Base-by-base conservation (phyloP, 2,113 vertebrate species). In the Aptenodytes forsteri region DNA sequence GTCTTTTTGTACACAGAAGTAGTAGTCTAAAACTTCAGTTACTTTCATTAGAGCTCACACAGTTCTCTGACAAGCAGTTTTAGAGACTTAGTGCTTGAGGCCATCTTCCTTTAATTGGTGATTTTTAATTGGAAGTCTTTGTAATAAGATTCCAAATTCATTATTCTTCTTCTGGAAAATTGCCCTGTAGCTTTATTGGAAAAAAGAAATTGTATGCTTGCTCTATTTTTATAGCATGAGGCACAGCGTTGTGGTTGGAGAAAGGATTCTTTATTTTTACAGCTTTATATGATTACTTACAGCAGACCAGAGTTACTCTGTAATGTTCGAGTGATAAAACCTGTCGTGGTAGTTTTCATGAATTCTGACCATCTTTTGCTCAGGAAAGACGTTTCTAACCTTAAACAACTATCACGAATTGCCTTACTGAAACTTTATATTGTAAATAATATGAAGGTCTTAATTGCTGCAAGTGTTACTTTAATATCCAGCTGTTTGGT, bases 141-240 rank as follows among this genome's bases (percentile, higher is more conserved):
- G 87, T 66, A 92, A 73, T 75, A 96, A 55, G 90, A 86, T 95
- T 92, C 49, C 69, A 83, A 70, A 87, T 86, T 78, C 78, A 71
- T 89, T 95, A 49, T 88, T 79, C 25, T 86, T 85, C 55, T 90
- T 94, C 78, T 97, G 96, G 77, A 94, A 94, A 93, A 84, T 90
- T 84, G 69, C 87, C 78, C 66, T 84, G 30, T 85, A 87, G 75
- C 78, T 87, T 91, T 93, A 84, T 79, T 95, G 65, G 54, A 70
- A 73, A 76, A 91, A 92, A 65, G 16, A 87, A 85, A 87, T 82
- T 86, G 64, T 36, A 58, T 78, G 18, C 50, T 50, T 93, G 17
- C 46, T 96, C 77, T 96, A 49, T 94, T 97, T 97, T 97, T 98
- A 59, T 88, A 75, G 62, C 49, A 38, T 66, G 47, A 97, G 44